Percentiles rank a stretch among this genome's conserved stretches.
Conservation (phyloP, 2,888 invertebrate species). For the Nomada fabriciana region DNA sequence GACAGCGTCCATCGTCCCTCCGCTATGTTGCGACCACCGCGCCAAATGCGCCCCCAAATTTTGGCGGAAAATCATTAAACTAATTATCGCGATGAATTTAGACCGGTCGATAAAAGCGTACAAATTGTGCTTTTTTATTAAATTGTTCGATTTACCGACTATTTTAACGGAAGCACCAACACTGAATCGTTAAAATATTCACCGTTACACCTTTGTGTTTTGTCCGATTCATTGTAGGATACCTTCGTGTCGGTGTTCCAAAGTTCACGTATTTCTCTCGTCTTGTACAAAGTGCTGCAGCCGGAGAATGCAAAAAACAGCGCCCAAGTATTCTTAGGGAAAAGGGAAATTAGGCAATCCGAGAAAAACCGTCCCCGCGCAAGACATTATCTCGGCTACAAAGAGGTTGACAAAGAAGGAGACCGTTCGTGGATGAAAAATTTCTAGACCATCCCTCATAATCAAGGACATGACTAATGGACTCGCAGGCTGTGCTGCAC, state of each 20-base stretch:
- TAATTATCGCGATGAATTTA: background rate
- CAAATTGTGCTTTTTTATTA: background rate
- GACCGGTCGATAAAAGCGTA: background rate
- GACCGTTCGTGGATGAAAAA: slow-evolving; percentile 51
- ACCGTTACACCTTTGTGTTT: background rate
- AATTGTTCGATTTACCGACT: background rate
- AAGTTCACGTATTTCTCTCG: background rate
- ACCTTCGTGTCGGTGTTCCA: background rate
- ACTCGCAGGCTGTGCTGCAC: slow-evolving; percentile 32
- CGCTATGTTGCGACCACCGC: background rate
- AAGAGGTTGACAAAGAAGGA: slow-evolving; percentile 50
- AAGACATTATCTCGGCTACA: slow-evolving; percentile 42
- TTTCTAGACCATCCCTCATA: slow-evolving; percentile 46
- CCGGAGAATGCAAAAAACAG: background rate
- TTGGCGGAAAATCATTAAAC: background rate
- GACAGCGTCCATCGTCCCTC: background rate
- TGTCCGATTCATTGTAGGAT: background rate
- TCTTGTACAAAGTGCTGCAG: background rate
- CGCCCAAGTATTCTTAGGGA: slow-evolving; percentile 14
- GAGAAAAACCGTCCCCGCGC: slow-evolving; percentile 18
- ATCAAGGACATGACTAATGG: slow-evolving; percentile 56
- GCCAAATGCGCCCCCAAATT: background rate
- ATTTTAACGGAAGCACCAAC: too few species aligned
- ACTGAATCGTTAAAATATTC: slow-evolving; percentile 10
- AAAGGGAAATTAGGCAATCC: slow-evolving; percentile 51